These are phyloP conservation scores for Cyclargus thomasi DNA, from an alignment of 1,140 invertebrate species.

Conservation along the genomic window DNA sequence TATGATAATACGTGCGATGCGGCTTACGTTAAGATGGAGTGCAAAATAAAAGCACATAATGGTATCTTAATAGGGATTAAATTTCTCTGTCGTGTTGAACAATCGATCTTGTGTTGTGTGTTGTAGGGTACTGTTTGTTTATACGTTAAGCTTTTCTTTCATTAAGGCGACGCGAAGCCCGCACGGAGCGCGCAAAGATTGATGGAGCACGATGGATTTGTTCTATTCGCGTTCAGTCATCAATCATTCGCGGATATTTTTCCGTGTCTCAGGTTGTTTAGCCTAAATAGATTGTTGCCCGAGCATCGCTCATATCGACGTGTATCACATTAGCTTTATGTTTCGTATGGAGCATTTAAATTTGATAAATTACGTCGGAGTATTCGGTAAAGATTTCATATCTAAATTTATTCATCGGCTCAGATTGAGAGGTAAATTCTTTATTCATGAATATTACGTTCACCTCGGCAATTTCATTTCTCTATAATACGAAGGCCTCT, in stretches of 20 bases:
- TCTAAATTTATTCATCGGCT: conserved; percentile 3
- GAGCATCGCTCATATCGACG: conserved; percentile 54
- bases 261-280: conserved; percentile 72
- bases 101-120: conserved; percentile 59
- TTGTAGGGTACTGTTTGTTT: conserved; percentile 67
- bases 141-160: conserved; percentile 71
- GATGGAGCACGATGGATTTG: conserved; percentile 68
- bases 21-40: neutral
- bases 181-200: conserved; percentile 57
- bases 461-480: neutral
- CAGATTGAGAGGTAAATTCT: neutral
- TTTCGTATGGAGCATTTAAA: conserved; percentile 20
- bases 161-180: conserved; percentile 62
- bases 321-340: conserved; percentile 56
- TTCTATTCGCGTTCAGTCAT: conserved; percentile 70
- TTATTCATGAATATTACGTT: neutral
- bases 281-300: conserved; percentile 69
- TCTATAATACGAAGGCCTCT: neutral
- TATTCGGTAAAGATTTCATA: conserved; percentile 1
- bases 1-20: neutral
- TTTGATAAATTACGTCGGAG: neutral
- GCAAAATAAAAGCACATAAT: conserved; percentile 9
- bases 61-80: conserved; percentile 8
- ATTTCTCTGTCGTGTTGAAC: conserved; percentile 9
- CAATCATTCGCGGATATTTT: conserved; percentile 74